These are phyloP conservation scores for Nycticryphes semicollaris DNA, from an alignment of 2,113 vertebrate species.

Conservation along the genomic window DNA sequence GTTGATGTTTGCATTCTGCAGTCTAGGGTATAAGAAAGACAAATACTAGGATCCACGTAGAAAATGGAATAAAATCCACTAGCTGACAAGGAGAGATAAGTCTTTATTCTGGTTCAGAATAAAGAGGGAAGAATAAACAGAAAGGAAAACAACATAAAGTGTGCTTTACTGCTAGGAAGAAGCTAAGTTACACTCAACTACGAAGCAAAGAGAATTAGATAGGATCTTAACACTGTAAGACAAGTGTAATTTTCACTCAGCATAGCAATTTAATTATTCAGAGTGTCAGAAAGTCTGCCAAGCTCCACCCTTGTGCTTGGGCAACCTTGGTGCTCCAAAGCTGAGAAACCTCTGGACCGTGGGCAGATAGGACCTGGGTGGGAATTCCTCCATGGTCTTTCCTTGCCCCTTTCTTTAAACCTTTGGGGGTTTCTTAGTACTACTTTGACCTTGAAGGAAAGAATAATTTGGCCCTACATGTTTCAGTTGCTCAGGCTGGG, in stretches of 20 bases:
- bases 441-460: not conserved
- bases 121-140: not conserved
- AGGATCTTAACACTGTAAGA: not conserved
- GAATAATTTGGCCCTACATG: not conserved
- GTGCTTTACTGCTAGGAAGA: not conserved
- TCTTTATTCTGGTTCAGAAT: not conserved
- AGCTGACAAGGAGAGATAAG: not conserved
- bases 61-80: not conserved
- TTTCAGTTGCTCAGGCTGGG: not conserved
- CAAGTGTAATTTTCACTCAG: not conserved
- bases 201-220: not conserved
- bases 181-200: not conserved
- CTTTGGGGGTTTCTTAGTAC: not conserved
- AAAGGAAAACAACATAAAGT: not conserved
- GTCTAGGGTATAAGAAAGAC: not conserved
- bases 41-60: not conserved
- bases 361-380: not conserved
- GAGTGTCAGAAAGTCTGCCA: not conserved
- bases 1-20: not conserved
- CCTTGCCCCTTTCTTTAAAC: not conserved
- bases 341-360: rapidly evolving
- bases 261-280: not conserved
- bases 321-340: not conserved
- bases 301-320: not conserved
- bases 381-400: not conserved